Conservation (phyloP, 2,113 vertebrate genomes). For the Cyrtonyx montezumae region DNA sequence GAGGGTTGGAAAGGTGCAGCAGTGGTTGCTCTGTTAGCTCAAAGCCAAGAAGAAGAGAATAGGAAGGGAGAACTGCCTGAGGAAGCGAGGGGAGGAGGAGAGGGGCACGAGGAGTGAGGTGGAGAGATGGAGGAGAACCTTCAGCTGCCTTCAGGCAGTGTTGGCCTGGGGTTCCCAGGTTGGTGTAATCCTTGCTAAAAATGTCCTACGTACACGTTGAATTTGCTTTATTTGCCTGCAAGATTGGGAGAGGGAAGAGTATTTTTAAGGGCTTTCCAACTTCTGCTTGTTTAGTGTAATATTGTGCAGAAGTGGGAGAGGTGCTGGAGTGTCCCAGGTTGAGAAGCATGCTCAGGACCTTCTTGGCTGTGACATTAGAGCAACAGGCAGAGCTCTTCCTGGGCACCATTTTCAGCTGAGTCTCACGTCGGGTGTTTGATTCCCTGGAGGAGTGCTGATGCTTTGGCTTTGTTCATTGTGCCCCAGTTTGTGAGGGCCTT, state of each 20-base stretch:
- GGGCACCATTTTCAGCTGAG: not conserved
- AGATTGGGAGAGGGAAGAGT: accelerated
- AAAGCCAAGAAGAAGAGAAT: not conserved
- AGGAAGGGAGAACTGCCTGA: not conserved
- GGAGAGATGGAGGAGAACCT: not conserved
- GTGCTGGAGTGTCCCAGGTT: slow-evolving; percentile 53
- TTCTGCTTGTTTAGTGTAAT: not conserved
- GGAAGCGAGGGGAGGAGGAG: not conserved
- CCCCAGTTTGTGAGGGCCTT: not conserved
- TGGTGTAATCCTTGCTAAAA: not conserved
- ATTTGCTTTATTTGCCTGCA: not conserved
- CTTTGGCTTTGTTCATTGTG: not conserved
- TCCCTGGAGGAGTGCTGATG: not conserved
- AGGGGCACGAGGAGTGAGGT: not conserved
- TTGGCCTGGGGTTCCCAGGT: not conserved
- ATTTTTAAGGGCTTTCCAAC: not conserved
- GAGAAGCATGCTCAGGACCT: not conserved
- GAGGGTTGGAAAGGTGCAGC: not conserved
- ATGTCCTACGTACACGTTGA: accelerated
- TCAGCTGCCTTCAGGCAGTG: not conserved
- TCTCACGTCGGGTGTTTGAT: not conserved
- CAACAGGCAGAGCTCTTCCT: not conserved
- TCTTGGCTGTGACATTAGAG: not conserved
- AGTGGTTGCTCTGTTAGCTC: not conserved
- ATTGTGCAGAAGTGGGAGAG: slow-evolving; percentile 8